Evolutionary conservation across 1,140 invertebrate species (phyloP).

Genomic region (Drosophila guanche): DNA sequence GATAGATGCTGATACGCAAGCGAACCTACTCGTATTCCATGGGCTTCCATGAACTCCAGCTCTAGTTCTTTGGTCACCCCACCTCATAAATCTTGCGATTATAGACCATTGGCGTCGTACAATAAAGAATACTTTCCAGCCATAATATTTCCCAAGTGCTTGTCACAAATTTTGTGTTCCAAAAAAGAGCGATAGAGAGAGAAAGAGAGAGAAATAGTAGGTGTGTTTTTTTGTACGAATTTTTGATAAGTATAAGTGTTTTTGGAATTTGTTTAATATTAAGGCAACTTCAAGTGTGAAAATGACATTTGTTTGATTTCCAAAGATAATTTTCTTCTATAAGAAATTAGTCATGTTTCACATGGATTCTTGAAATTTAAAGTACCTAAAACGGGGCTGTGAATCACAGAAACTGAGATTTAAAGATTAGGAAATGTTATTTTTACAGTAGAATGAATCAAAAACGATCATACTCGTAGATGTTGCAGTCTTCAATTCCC

Average conservation of each 20-base stretch:
- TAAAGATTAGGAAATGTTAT: too few species aligned
- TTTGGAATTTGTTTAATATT: constrained; percentile 16
- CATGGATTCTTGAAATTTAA: too few species aligned
- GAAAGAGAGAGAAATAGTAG: constrained; percentile 1
- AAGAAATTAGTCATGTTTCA: constrained; percentile 12
- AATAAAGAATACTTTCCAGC: constrained; percentile 31
- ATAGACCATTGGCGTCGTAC: constrained; percentile 31
- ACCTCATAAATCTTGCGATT: constrained; percentile 61
- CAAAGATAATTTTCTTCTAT: constrained; percentile 4
- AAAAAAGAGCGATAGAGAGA: too few species aligned
- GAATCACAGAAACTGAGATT: too few species aligned
- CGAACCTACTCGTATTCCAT: neutral
- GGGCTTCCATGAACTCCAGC: too few species aligned
- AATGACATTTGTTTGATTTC: constrained; percentile 16
- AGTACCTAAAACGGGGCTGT: too few species aligned
- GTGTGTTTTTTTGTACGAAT: constrained; percentile 16
- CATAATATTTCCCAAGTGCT: constrained; percentile 46
- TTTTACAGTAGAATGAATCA: constrained; percentile 14
- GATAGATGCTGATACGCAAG: constrained; percentile 49
- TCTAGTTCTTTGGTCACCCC: constrained; percentile 20
- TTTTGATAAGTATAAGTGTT: too few species aligned
- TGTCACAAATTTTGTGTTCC: constrained; percentile 47
- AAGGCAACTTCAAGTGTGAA: constrained; percentile 53
- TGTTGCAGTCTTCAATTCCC: neutral
- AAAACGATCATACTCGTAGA: neutral